Evolutionary conservation across 2,888 invertebrate genomes (phyloP).

Genomic region (Tenthredo scrophulariae): DNA sequence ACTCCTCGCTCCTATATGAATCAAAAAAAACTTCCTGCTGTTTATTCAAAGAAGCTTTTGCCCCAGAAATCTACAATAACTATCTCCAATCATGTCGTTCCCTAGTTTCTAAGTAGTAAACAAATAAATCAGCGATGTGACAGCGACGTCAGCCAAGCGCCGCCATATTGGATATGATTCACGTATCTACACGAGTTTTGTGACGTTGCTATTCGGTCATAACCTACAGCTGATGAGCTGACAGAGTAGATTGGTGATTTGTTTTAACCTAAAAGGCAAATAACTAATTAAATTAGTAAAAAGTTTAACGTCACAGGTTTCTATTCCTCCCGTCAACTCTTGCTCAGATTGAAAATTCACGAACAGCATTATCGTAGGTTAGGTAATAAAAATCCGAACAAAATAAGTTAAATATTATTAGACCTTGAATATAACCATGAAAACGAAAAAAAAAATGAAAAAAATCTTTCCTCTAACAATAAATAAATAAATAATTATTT

Average conservation of each 20-base stretch:
- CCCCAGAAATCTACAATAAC: background rate
- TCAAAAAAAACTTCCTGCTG: background rate
- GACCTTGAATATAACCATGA: background rate
- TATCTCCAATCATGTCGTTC: background rate
- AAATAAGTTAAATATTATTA: background rate
- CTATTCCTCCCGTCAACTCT: background rate
- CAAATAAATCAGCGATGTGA: background rate
- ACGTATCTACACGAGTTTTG: background rate
- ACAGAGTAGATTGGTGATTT: background rate
- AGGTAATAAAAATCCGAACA: background rate
- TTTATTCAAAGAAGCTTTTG: background rate
- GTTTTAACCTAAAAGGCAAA: background rate
- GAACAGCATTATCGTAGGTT: background rate
- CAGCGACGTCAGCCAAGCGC: background rate
- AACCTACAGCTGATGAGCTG: conserved; percentile 27
- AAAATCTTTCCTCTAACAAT: background rate
- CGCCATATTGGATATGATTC: conserved; percentile 6
- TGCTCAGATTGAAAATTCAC: background rate
- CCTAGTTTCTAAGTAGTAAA: background rate
- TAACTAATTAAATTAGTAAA: background rate
- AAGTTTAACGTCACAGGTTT: background rate
- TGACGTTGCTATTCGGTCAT: background rate
- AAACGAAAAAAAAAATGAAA: background rate
- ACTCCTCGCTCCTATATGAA: background rate
- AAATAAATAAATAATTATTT: background rate